These are phyloP conservation scores for Rhyacophila evoluta DNA, from an alignment of 2,888 invertebrate species.

Conservation along the genomic window DNA sequence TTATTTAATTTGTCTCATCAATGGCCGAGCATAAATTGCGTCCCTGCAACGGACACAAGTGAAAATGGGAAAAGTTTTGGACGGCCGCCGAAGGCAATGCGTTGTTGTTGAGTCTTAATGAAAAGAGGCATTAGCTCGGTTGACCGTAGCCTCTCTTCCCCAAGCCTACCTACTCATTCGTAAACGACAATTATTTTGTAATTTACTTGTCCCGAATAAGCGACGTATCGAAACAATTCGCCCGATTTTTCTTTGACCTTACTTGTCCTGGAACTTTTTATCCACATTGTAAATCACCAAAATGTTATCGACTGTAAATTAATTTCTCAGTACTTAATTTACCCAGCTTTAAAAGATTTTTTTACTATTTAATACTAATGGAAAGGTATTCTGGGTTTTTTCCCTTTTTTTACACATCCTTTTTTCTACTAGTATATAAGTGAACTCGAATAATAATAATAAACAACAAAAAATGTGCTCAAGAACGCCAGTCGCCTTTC, in stretches of 20 bases:
- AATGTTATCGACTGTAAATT: no score
- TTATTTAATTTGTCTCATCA: background rate
- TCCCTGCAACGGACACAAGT: conserved; percentile 1
- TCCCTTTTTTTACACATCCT: no score
- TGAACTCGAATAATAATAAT: no score
- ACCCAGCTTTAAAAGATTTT: no score
- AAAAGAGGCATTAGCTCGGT: conserved; percentile 50
- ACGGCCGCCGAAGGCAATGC: conserved; percentile 22
- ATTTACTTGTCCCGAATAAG: background rate
- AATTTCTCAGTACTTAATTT: no score
- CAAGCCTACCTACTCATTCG: conserved; percentile 5
- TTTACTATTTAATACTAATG: no score
- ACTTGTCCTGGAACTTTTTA: no score
- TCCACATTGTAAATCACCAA: no score
- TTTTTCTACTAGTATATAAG: no score
- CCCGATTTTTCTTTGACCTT: background rate
- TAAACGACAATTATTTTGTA: conserved; percentile 19
- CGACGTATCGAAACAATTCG: background rate
- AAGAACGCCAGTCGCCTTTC: no score
- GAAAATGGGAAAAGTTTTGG: conserved; percentile 20
- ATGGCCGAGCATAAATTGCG: background rate
- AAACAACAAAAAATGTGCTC: no score
- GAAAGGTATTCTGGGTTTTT: no score
- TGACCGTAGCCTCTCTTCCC: background rate
- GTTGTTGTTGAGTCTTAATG: conserved; percentile 45